Evolutionary conservation across 1,140 invertebrate species (phyloP).

Genomic region (Zaprionus tsacasi): DNA sequence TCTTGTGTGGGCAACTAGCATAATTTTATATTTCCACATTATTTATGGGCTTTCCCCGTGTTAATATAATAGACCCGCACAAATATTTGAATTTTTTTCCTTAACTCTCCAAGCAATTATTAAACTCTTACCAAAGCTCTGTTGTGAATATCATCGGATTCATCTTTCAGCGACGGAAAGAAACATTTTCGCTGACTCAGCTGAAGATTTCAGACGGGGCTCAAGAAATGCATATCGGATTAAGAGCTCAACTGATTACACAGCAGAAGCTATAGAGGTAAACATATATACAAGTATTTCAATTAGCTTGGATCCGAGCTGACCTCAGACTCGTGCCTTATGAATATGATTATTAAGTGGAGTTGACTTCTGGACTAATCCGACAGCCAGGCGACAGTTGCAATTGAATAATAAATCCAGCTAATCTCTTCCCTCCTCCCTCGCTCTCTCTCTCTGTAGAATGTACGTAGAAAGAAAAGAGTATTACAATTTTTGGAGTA

Average conservation of each 20-base stretch:
- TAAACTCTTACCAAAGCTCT: constrained; percentile 10
- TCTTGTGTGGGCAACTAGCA: not conserved
- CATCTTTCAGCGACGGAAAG: constrained; percentile 1
- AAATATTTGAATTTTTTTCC: not conserved
- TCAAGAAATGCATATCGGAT: constrained; percentile 43
- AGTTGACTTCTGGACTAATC: constrained; percentile 61
- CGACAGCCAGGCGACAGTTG: constrained; percentile 42
- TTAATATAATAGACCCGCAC: no score
- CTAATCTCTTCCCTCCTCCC: constrained; percentile 46
- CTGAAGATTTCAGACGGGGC: not conserved
- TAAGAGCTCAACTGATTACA: constrained; percentile 50
- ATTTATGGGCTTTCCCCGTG: not conserved
- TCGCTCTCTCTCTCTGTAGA: no score
- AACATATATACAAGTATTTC: constrained; percentile 50
- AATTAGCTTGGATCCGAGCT: constrained; percentile 46
- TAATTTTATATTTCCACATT: not conserved
- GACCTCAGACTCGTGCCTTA: constrained; percentile 31
- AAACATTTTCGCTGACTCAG: constrained; percentile 8
- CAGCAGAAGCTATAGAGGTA: constrained; percentile 31
- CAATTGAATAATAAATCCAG: constrained; percentile 53
- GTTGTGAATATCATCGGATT: not conserved
- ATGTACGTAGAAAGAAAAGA: no score
- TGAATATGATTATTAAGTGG: constrained; percentile 71
- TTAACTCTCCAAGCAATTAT: not conserved
- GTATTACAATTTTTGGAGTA: not conserved